Conservation (phyloP, 2,888 invertebrate genomes). For the Adelphocoris suturalis region DNA sequence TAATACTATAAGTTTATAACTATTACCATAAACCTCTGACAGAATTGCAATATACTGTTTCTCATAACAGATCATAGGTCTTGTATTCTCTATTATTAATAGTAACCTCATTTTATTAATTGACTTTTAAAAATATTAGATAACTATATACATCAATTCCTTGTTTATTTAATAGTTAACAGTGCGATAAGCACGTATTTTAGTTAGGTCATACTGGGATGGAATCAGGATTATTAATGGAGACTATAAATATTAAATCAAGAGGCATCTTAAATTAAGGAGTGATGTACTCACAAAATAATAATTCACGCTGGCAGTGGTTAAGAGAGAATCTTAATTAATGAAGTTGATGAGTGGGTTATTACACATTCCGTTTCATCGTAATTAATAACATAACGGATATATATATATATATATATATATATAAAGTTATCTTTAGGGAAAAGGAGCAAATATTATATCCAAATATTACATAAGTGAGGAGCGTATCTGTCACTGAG, state of each 20-base stretch:
- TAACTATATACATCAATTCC: slow-evolving; percentile 46
- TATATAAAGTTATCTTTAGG: no score
- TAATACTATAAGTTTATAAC: neutral
- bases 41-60: slow-evolving; percentile 4
- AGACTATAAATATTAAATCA: no score
- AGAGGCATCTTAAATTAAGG: neutral
- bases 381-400: no score
- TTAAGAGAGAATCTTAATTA: no score
- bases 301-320: neutral
- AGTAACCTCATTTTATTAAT: slow-evolving; percentile 41
- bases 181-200: neutral
- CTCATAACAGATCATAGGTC: slow-evolving; percentile 26
- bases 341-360: no score
- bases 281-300: neutral
- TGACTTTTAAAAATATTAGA: slow-evolving; percentile 35
- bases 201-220: neutral
- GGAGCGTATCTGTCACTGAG: no score
- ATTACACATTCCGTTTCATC: no score
- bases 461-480: no score
- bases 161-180: neutral
- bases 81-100: slow-evolving; percentile 15
- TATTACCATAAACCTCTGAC: slow-evolving; percentile 18
- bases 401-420: no score
- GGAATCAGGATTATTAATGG: neutral
- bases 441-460: no score